Base-by-base conservation (phyloP, 2,888 invertebrate genomes). In the Folsomia candida region DNA sequence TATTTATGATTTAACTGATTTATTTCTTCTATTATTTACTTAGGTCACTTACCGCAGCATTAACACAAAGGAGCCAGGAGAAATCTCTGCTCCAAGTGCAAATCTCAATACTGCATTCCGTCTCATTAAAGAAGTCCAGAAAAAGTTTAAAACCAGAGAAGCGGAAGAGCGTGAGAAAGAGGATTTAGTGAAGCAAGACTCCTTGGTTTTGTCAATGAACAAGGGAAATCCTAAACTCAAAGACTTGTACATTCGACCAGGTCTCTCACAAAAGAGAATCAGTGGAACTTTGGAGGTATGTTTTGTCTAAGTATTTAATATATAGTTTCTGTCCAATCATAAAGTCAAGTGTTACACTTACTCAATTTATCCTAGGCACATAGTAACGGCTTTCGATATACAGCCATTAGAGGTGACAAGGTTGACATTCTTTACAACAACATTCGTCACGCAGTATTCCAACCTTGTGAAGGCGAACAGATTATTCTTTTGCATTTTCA, bases 381-480 rank as follows among this genome's bases (percentile, higher is more conserved):
- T 81, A 89, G 90, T 0, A 99, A 99, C 82, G 98, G 98, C 14
- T 94, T 94, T 82, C 88, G 97, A 51, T 99, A 98, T 82, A 98
- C 97, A 0, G 98, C 98, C 0, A 94, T 99, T n/a, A 89, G 98
- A 81, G 99, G 99, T 3, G 99, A 99, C 82, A 99, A 99, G 87
- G 97, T 99, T 6, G 99, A 99, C 82, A 98, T 99, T 81, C 85
- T 99, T 67, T 99, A 98, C 84, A 99, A 99, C 85, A 99, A 99
- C 84, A 98, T 99, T 79, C 97, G 97, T 83, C 96, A 98, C 83
- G 97, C 99, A 9, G 96, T 99, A 87, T 99, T 98, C 86, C 97
- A 97, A 86, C 97, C 97, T 0, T 98, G 98, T 82, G 98, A 99
- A 83, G 94, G 96, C 74, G 99, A 99, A 86, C 98, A 99, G 97